Evolutionary conservation across 2,888 invertebrate genomes (phyloP).

Genomic region (Desoria tigrina): DNA sequence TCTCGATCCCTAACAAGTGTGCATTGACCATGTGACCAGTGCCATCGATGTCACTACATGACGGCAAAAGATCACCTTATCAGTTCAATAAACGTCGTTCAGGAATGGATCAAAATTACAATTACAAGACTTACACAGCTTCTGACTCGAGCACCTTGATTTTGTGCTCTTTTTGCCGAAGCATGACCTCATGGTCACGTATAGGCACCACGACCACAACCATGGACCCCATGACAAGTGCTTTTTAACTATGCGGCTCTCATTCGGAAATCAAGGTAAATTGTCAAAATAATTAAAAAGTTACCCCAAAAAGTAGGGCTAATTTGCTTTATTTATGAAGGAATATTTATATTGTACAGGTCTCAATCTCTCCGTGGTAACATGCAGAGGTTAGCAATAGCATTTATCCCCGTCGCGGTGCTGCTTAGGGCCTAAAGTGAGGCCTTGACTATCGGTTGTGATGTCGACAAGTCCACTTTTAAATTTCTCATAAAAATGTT

Average conservation of each 20-base stretch:
- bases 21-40: too few species aligned
- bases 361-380: slow-evolving; percentile 13
- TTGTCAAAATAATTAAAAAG: too few species aligned
- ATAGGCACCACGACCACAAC: slow-evolving; percentile 38
- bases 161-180: slow-evolving; percentile 33
- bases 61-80: too few species aligned
- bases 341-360: slow-evolving; percentile 26
- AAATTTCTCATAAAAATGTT: slow-evolving; percentile 30
- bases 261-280: too few species aligned
- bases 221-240: slow-evolving; percentile 36
- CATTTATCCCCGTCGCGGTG: neutral
- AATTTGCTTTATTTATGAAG: too few species aligned
- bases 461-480: slow-evolving; percentile 31
- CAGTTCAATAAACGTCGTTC: too few species aligned
- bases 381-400: neutral
- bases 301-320: too few species aligned
- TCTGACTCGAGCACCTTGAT: slow-evolving; percentile 21
- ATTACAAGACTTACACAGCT: too few species aligned
- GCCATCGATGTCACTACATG: too few species aligned
- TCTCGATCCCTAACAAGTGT: too few species aligned
- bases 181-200: slow-evolving; percentile 29
- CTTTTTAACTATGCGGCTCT: too few species aligned
- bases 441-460: slow-evolving; percentile 30
- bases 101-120: too few species aligned
- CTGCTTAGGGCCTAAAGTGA: slow-evolving; percentile 31